These are phyloP conservation scores for Tortrix viridana DNA, from an alignment of 2,888 invertebrate genomes.

Conservation along the genomic window DNA sequence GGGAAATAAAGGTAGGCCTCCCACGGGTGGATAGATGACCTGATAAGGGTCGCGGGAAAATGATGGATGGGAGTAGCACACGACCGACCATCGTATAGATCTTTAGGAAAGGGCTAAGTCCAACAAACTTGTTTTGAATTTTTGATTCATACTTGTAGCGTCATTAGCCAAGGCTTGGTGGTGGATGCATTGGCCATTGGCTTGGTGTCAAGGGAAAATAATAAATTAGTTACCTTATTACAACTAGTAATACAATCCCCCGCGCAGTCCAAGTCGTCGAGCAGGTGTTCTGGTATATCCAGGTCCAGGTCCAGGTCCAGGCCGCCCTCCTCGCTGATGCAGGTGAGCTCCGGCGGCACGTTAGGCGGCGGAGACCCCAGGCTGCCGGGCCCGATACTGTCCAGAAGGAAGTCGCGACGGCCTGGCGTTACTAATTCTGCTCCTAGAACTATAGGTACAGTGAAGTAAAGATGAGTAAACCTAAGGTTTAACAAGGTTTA, in stretches of 20 bases:
- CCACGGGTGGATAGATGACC: no score
- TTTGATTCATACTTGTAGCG: no score
- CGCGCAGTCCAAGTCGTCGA: constrained; percentile 91
- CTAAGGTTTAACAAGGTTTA: no score
- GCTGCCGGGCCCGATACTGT: constrained; percentile 74
- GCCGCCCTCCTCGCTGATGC: constrained; percentile 93
- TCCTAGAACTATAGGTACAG: constrained; percentile 66
- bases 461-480: not conserved
- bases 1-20: no score
- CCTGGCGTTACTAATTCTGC: constrained; percentile 77
- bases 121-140: no score
- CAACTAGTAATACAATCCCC: constrained; percentile 93
- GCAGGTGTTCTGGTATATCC: constrained; percentile 86
- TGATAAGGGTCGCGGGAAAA: no score
- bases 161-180: no score
- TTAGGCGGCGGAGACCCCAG: constrained; percentile 77
- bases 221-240: constrained; percentile 85
- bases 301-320: constrained; percentile 91
- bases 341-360: constrained; percentile 89
- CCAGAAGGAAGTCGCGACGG: constrained; percentile 70
- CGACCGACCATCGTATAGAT: no score
- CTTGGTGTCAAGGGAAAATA: no score
- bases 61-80: no score
- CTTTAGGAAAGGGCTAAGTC: no score
- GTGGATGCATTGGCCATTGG: no score